Conservation (phyloP, 2,797 vertebrate genomes). For the Decapterus maruadsi region DNA sequence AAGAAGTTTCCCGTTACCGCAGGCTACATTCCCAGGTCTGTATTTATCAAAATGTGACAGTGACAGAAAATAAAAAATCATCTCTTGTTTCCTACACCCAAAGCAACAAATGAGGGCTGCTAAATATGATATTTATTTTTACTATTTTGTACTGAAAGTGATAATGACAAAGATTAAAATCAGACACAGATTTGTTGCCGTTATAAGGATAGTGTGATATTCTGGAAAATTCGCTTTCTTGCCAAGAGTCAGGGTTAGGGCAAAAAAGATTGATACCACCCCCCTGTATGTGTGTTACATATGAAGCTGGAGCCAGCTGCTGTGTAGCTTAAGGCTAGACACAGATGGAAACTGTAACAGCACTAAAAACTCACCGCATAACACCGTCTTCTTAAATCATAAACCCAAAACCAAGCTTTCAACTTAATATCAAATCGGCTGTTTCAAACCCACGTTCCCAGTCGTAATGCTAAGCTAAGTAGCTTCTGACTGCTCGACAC, state of each 20-base stretch:
- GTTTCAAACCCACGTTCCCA: too few species aligned
- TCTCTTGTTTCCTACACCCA: not conserved
- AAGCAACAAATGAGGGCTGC: not conserved
- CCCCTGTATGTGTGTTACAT: not conserved
- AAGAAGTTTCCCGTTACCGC: conserved; percentile 1
- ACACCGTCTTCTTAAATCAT: not conserved
- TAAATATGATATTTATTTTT: not conserved
- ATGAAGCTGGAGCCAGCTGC: not conserved
- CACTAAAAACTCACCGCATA: not conserved
- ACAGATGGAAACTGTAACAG: not conserved
- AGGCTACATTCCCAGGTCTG: conserved; percentile 2
- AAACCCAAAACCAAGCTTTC: too few species aligned
- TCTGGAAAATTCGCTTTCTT: not conserved
- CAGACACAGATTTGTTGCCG: not conserved
- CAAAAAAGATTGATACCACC: not conserved
- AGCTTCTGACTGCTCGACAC: too few species aligned
- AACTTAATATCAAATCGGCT: too few species aligned
- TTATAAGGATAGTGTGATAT: not conserved
- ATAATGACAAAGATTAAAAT: not conserved
- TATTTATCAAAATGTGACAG: conserved; percentile 10
- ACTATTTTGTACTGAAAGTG: not conserved
- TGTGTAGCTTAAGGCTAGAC: not conserved
- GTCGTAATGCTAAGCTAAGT: too few species aligned
- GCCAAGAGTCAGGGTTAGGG: not conserved
- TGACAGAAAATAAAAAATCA: not conserved